These are phyloP conservation scores for Labeo calbasu DNA, from an alignment of 2,797 vertebrate genomes.

Conservation along the genomic window DNA sequence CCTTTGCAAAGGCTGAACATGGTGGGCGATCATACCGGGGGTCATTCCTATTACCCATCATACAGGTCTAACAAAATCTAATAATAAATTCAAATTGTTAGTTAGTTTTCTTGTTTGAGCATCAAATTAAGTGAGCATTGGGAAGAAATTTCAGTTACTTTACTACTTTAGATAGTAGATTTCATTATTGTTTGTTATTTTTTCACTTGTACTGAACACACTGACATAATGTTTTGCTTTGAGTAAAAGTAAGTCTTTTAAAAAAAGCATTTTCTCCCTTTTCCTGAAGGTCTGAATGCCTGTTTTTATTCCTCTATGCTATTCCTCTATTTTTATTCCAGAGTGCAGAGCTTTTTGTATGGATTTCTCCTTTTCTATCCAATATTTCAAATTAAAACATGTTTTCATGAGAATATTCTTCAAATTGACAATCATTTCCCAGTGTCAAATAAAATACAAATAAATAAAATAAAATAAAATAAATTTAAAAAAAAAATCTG, in stretches of 20 bases:
- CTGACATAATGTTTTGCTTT: no score
- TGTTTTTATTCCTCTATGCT: no score
- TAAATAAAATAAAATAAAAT: background rate
- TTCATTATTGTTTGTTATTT: background rate
- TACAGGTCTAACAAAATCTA: background rate
- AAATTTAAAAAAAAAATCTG: no score
- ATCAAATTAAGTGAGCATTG: background rate
- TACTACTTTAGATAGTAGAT: background rate
- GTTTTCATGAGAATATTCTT: background rate
- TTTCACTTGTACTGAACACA: no score
- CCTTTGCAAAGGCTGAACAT: background rate
- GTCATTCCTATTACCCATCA: background rate
- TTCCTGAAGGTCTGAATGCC: no score
- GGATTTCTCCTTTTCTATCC: no score
- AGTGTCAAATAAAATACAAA: background rate
- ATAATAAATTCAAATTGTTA: background rate
- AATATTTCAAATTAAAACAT: background rate
- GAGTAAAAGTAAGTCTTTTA: no score
- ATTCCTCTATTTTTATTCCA: no score
- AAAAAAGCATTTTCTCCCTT: no score
- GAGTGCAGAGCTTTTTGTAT: no score
- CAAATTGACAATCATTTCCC: background rate
- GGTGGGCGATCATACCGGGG: background rate
- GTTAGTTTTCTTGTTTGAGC: background rate
- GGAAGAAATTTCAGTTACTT: background rate